A percentile compares a stretch with the other conserved stretches of the same genome.
These are phyloP conservation scores for Noctua pronuba DNA, from an alignment of 2,888 invertebrate species.

Conservation along the genomic window DNA sequence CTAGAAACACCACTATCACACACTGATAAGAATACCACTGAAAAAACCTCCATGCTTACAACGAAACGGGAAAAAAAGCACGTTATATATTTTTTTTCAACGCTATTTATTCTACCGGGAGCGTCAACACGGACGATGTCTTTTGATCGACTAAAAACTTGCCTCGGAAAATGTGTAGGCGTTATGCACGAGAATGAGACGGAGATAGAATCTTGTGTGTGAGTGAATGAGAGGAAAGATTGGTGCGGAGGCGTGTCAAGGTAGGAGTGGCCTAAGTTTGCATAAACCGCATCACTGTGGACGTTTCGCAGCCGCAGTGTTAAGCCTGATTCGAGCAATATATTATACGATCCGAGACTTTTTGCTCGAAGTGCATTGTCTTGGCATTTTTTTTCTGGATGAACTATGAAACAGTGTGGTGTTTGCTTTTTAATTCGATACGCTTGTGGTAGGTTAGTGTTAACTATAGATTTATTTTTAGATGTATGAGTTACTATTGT, in stretches of 20 bases:
- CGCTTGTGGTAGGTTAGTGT: constrained; percentile 82
- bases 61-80: constrained; percentile 58
- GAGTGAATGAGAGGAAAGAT: constrained; percentile 73
- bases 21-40: constrained; percentile 69
- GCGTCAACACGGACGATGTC: constrained; percentile 83
- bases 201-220: constrained; percentile 62
- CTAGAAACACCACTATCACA: constrained; percentile 67
- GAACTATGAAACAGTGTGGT: constrained; percentile 79
- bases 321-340: constrained; percentile 73
- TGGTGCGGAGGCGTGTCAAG: constrained; percentile 80
- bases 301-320: constrained; percentile 68
- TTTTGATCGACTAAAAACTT: constrained; percentile 88
- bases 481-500: constrained; percentile 38
- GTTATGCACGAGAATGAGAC: constrained; percentile 80
- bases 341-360: constrained; percentile 81
- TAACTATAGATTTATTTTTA: constrained; percentile 60
- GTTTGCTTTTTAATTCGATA: constrained; percentile 76
- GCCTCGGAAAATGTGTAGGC: constrained; percentile 85
- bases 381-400: constrained; percentile 77
- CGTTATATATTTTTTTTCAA: constrained; percentile 63
- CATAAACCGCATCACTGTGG: constrained; percentile 79
- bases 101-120: constrained; percentile 66
- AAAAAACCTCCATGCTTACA: constrained; percentile 62
- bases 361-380: constrained; percentile 86
- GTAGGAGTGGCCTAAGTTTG: constrained; percentile 84